Percentiles rank a stretch among this genome's conserved stretches.
phyloP scores from a whole-genome alignment of 2,113 vertebrate species.

The Crotophaga sulcirostris region DNA sequence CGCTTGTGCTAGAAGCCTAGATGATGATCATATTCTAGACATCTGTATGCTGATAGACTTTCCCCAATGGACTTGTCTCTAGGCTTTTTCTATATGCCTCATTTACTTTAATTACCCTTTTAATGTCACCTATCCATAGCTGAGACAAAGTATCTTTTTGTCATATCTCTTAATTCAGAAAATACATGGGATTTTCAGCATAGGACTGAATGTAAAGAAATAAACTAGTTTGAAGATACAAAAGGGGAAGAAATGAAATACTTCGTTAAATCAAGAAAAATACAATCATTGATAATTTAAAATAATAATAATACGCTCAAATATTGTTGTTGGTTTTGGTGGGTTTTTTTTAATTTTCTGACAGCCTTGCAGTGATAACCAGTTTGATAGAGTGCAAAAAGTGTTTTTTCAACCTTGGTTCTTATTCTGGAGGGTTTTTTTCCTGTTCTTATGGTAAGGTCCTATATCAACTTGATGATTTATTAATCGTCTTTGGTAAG shows the following conservation, averaged over 20 bases:
- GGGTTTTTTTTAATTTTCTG: background rate
- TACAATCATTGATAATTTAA: background rate
- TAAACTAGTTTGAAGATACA: background rate
- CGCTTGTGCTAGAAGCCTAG: background rate
- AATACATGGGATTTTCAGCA: background rate
- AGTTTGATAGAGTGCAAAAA: background rate
- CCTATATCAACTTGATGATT: background rate
- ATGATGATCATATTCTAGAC: background rate
- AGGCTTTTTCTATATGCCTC: background rate
- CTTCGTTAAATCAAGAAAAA: background rate
- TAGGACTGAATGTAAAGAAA: background rate
- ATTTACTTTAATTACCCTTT: slow-evolving; percentile 7
- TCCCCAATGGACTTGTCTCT: background rate
- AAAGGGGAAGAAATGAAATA: background rate
- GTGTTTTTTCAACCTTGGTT: background rate
- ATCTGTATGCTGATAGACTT: background rate
- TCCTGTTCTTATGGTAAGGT: background rate
- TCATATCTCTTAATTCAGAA: background rate
- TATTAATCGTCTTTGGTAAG: background rate
- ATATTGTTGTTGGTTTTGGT: too few relatives aligned
- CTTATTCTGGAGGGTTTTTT: background rate
- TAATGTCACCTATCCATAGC: background rate
- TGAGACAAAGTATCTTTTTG: background rate
- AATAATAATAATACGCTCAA: background rate
- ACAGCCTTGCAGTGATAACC: background rate